These are phyloP conservation scores for Indicator maculatus DNA, from an alignment of 2,113 vertebrate species.

Conservation along the genomic window DNA sequence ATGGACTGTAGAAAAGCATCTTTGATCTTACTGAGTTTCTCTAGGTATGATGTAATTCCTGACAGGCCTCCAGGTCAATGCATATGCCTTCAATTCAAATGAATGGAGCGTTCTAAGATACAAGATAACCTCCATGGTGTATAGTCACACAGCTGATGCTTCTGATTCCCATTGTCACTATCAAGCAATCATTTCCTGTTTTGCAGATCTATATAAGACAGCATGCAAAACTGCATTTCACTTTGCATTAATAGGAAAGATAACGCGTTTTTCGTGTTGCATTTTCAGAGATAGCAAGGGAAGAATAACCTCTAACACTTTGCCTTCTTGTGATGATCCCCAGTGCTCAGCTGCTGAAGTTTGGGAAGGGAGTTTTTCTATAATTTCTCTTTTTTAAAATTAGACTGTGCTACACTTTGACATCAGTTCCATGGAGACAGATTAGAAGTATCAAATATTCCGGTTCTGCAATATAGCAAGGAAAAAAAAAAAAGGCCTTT, in stretches of 20 bases:
- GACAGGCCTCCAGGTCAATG: conserved; percentile 4
- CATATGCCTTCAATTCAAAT: conserved; percentile 9
- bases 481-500: background rate
- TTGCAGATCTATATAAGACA: conserved; percentile 14
- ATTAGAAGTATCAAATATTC: conserved; percentile 24
- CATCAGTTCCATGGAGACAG: background rate
- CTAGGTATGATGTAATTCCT: conserved; percentile 29
- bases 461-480: background rate
- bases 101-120: conserved; percentile 19
- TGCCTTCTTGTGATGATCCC: background rate
- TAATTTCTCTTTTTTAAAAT: conserved; percentile 24
- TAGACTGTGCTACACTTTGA: conserved; percentile 15
- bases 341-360: background rate
- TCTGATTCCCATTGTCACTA: conserved; percentile 42
- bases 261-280: conserved; percentile 44
- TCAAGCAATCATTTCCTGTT: conserved; percentile 44
- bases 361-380: background rate
- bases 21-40: conserved; percentile 18
- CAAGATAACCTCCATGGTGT: conserved; percentile 13
- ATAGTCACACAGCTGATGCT: background rate
- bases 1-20: background rate
- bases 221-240: conserved; percentile 46
- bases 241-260: conserved; percentile 63
- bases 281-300: conserved; percentile 48
- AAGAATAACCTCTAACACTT: conserved; percentile 51